Conservation (phyloP, 2,797 vertebrate genomes). For the Arctocebus calabarensis region DNA sequence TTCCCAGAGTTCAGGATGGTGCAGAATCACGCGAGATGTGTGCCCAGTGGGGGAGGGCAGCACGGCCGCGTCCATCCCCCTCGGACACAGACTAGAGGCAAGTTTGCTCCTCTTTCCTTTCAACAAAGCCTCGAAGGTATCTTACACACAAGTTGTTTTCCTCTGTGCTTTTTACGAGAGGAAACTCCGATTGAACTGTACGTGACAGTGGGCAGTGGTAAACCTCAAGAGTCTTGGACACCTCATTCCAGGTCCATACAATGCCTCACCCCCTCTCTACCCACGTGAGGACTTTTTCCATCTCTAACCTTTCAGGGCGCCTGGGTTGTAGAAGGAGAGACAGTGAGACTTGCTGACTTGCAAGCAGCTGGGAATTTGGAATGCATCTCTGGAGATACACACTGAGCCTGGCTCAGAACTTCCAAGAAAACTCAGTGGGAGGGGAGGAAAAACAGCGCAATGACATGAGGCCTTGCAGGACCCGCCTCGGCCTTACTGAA, state of each 20-base stretch:
- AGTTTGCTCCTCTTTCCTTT: not conserved
- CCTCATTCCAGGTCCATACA: not conserved
- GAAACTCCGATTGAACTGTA: not conserved
- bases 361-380: conserved; percentile 69
- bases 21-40: not conserved
- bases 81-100: not conserved
- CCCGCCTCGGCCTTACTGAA: conserved; percentile 55
- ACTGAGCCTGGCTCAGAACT: conserved; percentile 67
- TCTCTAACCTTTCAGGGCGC: not conserved
- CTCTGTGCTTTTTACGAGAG: not conserved
- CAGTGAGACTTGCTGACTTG: conserved; percentile 36
- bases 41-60: not conserved
- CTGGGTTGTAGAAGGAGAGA: conserved; percentile 32
- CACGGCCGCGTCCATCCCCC: not conserved
- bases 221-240: not conserved
- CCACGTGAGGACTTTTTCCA: not conserved
- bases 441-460: conserved; percentile 76
- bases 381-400: conserved; percentile 67
- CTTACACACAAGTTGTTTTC: not conserved
- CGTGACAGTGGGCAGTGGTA: not conserved
- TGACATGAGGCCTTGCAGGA: conserved; percentile 24
- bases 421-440: conserved; percentile 77
- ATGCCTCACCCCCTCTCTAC: too few relatives aligned
- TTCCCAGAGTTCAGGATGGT: not conserved
- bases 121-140: not conserved